Base-by-base conservation (phyloP, 2,797 vertebrate species). In the Helarctos malayanus region DNA sequence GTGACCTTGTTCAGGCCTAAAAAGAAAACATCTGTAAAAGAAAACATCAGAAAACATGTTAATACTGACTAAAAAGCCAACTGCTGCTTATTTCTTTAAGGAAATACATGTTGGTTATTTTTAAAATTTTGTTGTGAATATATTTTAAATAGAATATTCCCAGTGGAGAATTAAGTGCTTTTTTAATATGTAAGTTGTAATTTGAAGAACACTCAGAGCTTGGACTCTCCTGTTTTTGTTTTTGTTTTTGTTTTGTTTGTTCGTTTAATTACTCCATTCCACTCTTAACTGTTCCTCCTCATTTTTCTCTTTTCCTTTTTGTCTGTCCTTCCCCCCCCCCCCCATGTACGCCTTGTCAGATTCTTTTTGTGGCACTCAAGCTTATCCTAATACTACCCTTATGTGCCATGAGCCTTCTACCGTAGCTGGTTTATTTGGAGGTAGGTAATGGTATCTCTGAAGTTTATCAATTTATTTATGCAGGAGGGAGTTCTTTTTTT, bases 351-450 rank as follows among this genome's bases (percentile, higher is more conserved):
- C 98, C 97, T 97, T 99, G 98, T 99, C 98, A 99, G 99, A 99
- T 98, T 99, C 99, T 99, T 99, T 99, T 99, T 99, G 99, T 99
- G 99, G 99, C 98, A 99, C 99, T 99, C 99, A 99, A 99, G 98
- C 98, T 98, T 99, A 99, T 98, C 98, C 98, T 99, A 99, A 98
- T 63, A 99, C 99, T 99, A 99, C 99, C 98, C 98, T 99, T 98
- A 99, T 99, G 98, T 98, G 98, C 96, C 98, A 98, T 98, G 99
- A 99, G 97, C 98, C 99, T 99, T 99, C 99, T 98, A 93, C 99
- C 97, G 98, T 99, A 99, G 99, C 99, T 99, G 99, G 99, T 99
- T 99, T 99, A 98, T 99, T 99, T 98, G 99, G 98, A 99, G 99
- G 99, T 99, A 99, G 98, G 99, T 99, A 97, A 97, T 2, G 56